Conservation (phyloP, 2,888 invertebrate species). For the Teinopalpus imperialis region DNA sequence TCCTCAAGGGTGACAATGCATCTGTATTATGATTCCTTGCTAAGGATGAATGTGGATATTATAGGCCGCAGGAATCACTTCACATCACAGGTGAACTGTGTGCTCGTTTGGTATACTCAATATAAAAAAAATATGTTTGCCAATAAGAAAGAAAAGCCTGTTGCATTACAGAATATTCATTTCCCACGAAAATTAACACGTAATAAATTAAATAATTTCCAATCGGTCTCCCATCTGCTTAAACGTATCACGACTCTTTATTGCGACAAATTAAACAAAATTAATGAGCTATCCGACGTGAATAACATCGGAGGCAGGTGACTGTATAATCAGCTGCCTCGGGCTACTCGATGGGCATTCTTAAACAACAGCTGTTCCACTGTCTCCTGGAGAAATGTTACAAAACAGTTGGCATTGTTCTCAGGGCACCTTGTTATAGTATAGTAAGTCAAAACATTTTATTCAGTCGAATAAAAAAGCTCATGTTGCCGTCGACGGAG, state of each 20-base stretch:
- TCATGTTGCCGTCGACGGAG: neutral
- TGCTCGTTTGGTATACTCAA: no score
- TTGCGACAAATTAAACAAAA: slow-evolving; percentile 17
- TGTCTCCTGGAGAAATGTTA: slow-evolving; percentile 27
- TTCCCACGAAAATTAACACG: slow-evolving; percentile 11
- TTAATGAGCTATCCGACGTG: slow-evolving; percentile 2
- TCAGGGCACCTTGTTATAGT: slow-evolving; percentile 25
- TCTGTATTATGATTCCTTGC: no score
- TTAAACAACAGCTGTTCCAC: slow-evolving; percentile 28
- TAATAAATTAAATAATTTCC: slow-evolving; percentile 15
- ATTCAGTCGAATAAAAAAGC: slow-evolving; percentile 7
- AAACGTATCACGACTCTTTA: slow-evolving; percentile 8
- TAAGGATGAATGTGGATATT: no score
- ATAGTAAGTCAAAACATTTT: slow-evolving; percentile 7
- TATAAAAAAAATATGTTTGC: no score
- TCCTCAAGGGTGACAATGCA: no score
- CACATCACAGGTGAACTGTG: no score
- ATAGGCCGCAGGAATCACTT: no score
- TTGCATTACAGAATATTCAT: no score
- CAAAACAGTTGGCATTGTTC: slow-evolving; percentile 32
- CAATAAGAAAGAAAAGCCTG: no score
- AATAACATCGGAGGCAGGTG: slow-evolving; percentile 16
- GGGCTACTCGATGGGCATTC: slow-evolving; percentile 18
- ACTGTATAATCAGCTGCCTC: slow-evolving; percentile 15
- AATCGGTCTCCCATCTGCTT: slow-evolving; percentile 9